Conservation (phyloP, 2,113 vertebrate genomes). For the Rhabdomys dilectus region DNA sequence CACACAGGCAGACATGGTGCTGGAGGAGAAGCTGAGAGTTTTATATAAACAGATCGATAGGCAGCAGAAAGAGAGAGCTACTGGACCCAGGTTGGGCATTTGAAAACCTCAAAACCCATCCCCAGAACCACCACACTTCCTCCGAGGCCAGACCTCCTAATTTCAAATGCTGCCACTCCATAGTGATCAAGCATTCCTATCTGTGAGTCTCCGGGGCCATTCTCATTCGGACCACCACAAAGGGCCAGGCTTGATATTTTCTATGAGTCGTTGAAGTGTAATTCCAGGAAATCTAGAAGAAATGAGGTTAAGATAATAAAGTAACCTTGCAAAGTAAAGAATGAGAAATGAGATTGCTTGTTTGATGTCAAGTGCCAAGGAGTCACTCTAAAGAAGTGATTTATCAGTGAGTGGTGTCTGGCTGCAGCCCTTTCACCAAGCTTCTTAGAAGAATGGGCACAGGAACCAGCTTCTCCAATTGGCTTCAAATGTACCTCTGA, state of each 20-base stretch:
- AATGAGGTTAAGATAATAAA: not conserved
- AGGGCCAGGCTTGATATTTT: not conserved
- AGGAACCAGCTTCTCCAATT: not conserved
- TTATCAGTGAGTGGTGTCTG: not conserved
- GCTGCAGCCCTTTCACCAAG: not conserved
- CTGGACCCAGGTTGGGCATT: not conserved
- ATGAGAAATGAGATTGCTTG: not conserved
- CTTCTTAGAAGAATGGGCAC: not conserved
- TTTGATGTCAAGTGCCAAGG: not conserved
- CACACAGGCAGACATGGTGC: not conserved
- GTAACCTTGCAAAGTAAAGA: not conserved
- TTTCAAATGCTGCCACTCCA: not conserved
- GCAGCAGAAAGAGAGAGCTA: not conserved
- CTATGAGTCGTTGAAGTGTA: constrained; percentile 29
- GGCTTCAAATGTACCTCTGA: not conserved
- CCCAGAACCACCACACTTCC: not conserved
- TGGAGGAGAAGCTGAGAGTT: not conserved
- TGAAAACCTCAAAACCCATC: not conserved
- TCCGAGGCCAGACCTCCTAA: not conserved
- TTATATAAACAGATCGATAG: not conserved
- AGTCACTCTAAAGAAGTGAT: not conserved
- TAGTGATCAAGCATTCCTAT: not conserved
- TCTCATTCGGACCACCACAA: not conserved
- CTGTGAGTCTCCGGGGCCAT: not conserved
- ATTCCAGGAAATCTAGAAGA: not conserved